phyloP scores from a whole-genome alignment of 2,888 invertebrate species.

The Frankliniella fusca region DNA sequence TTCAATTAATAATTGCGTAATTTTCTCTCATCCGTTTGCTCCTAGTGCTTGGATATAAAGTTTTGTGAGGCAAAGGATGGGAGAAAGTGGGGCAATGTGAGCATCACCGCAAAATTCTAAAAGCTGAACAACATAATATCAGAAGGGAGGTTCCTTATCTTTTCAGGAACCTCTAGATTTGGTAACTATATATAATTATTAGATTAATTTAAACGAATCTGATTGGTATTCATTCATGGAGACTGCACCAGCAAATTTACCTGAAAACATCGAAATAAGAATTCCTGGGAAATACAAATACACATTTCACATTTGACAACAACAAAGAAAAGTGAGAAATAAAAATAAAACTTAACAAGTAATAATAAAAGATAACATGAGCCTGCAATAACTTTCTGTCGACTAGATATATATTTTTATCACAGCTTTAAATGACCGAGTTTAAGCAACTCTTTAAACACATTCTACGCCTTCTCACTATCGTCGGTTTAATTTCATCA shows the following conservation, averaged over 20 bases:
- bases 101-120: no score
- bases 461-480: no score
- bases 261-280: background rate
- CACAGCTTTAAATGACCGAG: slow-evolving; percentile 1
- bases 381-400: background rate
- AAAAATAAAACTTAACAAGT: slow-evolving; percentile 6
- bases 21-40: no score
- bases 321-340: background rate
- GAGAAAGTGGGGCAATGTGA: no score
- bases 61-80: no score
- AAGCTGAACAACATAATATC: background rate
- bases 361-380: background rate
- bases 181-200: slow-evolving; percentile 24
- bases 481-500: no score
- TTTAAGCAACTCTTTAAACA: no score
- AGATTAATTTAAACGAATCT: background rate
- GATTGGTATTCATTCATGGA: background rate
- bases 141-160: background rate
- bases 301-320: background rate
- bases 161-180: background rate
- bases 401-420: slow-evolving; percentile 20
- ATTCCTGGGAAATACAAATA: background rate
- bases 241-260: background rate
- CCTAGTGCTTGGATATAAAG: no score
- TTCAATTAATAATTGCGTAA: no score